These are phyloP conservation scores for Quiscalus mexicanus DNA, from an alignment of 2,113 vertebrate species.

Conservation along the genomic window DNA sequence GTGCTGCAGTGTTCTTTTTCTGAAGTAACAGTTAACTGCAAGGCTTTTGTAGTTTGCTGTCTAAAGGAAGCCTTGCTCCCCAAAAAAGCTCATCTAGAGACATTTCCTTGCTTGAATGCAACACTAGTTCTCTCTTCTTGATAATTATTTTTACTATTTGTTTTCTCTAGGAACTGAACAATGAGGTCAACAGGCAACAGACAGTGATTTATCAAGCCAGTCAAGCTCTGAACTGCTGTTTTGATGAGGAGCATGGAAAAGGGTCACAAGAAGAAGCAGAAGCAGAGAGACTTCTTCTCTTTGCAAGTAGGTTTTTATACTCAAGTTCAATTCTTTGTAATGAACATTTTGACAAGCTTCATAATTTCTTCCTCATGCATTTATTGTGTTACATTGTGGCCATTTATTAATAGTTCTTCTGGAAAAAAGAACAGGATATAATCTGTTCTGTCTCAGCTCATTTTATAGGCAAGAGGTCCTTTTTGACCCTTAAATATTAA, in stretches of 20 bases:
- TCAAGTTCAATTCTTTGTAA: background rate
- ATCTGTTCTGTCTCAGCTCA: background rate
- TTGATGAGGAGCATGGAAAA: conserved; percentile 94
- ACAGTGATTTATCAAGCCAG: conserved; percentile 96
- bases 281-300: conserved; percentile 90
- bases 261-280: conserved; percentile 96
- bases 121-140: background rate
- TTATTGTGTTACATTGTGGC: background rate
- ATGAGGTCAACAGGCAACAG: conserved; percentile 94
- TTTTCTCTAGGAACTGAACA: conserved; percentile 78
- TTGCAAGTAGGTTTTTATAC: conserved; percentile 85
- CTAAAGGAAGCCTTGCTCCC: background rate
- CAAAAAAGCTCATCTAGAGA: background rate
- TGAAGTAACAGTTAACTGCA: background rate
- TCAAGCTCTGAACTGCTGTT: conserved; percentile 96
- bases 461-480: background rate
- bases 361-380: background rate
- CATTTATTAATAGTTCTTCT: background rate
- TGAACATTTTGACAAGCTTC: accelerated
- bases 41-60: background rate
- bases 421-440: background rate
- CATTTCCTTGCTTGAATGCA: background rate
- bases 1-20: background rate
- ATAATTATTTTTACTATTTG: background rate
- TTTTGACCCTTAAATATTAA: background rate